Base-by-base conservation (phyloP, 2,797 vertebrate species). In the Gallinago stenura region DNA sequence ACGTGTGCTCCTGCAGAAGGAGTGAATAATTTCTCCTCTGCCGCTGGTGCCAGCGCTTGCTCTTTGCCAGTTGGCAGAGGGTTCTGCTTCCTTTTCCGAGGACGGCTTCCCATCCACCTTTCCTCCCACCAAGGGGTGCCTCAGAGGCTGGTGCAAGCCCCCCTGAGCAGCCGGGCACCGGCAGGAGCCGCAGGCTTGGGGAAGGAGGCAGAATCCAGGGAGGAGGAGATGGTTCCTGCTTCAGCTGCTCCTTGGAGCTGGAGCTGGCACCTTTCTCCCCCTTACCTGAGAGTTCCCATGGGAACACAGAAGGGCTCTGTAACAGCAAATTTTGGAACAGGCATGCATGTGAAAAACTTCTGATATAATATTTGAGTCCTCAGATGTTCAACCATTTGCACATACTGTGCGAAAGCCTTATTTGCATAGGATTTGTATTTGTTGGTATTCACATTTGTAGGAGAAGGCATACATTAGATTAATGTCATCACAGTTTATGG, bases 381-480 rank as follows among this genome's bases (percentile, higher is more conserved):
- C 90, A 91, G 93, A 96, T 96, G 96, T 92, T 97, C 93, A 94
- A 61, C 80, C 73, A 66, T 94, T 95, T 90, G 94, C 86, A 90
- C 90, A 93, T 88, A 56, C 93, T 94, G 93, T 0, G 1, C 0
- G 6, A 86, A 19, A 0, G 58, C 76, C 94, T 86, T 56, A 97
- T 97, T 97, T 96, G 95, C 95, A 93, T 93, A 65, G 94, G 35
- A 96, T 94, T 95, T 96, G 87, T 96, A 89, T 95, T 95, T 94
- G 93, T 96, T 95, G 94, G 80, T 94, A 87, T 82, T 95, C 93
- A 95, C 93, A 90, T 95, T 91, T 1, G 18, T 82, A 87, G 83
- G 80, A 60, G 80, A 95, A 91, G 0, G 68, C 93, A 91, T 95
- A 96, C 83, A 93, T 95, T 93, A 95, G 92, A 80, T 83, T 90